These are phyloP conservation scores for Drosophila diplacantha DNA, from an alignment of 2,888 invertebrate species.

Conservation along the genomic window DNA sequence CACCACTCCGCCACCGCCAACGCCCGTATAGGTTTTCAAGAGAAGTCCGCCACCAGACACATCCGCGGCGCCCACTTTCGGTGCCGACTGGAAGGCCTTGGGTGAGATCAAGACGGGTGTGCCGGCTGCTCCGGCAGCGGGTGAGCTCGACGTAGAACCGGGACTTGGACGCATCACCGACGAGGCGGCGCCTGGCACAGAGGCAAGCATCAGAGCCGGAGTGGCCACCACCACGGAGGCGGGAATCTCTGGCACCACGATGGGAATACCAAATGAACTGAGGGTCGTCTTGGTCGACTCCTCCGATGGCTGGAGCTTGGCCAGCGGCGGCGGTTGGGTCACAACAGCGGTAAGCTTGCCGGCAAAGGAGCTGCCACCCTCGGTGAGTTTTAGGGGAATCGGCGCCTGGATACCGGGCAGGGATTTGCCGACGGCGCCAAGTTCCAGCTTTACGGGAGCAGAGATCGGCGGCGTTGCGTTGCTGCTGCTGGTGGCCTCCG, in stretches of 20 bases:
- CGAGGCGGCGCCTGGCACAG: constrained; percentile 48
- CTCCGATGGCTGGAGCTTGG: constrained; percentile 20
- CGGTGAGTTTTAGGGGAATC: constrained; percentile 58
- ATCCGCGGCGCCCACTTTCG: constrained; percentile 10
- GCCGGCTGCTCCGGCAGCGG: not conserved
- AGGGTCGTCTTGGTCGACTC: constrained; percentile 1
- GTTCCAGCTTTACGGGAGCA: constrained; percentile 49
- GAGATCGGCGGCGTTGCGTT: constrained; percentile 38
- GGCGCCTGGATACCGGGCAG: constrained; percentile 53
- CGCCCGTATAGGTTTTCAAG: constrained; percentile 24
- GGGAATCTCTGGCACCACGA: constrained; percentile 71
- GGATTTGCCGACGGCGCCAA: constrained; percentile 36
- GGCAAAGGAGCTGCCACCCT: constrained; percentile 31
- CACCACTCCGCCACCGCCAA: not conserved
- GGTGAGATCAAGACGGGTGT: constrained; percentile 20
- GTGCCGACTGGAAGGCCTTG: constrained; percentile 7
- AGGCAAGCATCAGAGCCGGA: constrained; percentile 41
- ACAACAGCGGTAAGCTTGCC: constrained; percentile 18
- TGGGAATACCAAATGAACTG: constrained; percentile 58
- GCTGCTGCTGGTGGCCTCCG: constrained; percentile 42
- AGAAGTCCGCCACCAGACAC: constrained; percentile 10
- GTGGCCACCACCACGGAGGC: constrained; percentile 68
- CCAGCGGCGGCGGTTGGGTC: constrained; percentile 25
- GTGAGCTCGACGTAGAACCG: constrained; percentile 24
- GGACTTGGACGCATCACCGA: constrained; percentile 54